Evolutionary conservation across 2,888 invertebrate species (phyloP).

Genomic region (Blastobasis adustella): DNA sequence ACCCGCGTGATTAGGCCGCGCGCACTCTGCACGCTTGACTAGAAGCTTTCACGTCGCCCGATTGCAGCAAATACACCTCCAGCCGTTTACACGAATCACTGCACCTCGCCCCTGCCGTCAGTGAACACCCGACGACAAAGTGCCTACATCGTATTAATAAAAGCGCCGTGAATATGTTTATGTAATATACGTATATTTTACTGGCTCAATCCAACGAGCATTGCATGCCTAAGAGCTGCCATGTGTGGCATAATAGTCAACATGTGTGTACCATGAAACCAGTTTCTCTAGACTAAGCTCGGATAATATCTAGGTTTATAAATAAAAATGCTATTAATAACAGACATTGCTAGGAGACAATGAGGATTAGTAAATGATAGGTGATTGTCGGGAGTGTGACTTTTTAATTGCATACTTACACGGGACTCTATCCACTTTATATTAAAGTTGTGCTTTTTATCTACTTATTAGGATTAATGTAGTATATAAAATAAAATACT

Average conservation of each 20-base stretch:
- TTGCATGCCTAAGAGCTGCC: background rate
- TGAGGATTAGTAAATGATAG: too few relatives aligned
- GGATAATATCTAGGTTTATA: background rate
- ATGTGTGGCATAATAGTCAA: background rate
- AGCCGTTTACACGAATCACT: constrained; percentile 59
- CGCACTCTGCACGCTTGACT: constrained; percentile 46
- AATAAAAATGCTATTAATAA: background rate
- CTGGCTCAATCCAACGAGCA: background rate
- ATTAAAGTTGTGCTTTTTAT: too few relatives aligned
- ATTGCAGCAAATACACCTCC: constrained; percentile 47
- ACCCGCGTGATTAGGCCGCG: constrained; percentile 41
- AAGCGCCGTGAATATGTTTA: background rate
- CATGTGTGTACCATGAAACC: background rate
- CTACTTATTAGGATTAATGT: too few relatives aligned
- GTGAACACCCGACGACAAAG: constrained; percentile 14
- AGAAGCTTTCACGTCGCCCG: constrained; percentile 48
- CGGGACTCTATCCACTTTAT: too few relatives aligned
- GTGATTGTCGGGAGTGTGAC: too few relatives aligned
- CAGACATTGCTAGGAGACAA: background rate
- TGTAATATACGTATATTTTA: background rate
- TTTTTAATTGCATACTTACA: too few relatives aligned
- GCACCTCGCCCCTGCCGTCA: constrained; percentile 35
- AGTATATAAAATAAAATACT: too few relatives aligned
- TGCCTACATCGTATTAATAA: background rate
- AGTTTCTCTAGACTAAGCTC: background rate